These are phyloP conservation scores for Magallana angulata DNA, from an alignment of 1,140 invertebrate species.

Conservation along the genomic window DNA sequence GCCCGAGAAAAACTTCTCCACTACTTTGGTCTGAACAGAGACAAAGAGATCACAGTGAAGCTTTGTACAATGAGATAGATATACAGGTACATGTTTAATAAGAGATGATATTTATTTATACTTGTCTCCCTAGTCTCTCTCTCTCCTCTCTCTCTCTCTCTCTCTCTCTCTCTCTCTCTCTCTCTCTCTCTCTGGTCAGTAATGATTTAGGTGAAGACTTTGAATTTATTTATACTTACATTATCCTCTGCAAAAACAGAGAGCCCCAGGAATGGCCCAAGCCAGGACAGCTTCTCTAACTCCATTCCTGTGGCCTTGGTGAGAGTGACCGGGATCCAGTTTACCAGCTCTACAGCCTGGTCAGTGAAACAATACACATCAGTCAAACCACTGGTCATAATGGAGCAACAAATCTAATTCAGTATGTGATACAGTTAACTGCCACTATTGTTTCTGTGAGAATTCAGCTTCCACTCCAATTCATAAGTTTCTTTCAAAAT, in stretches of 20 bases:
- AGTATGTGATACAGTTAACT: too few relatives aligned
- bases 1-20: conserved; percentile 79
- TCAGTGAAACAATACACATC: background rate
- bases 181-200: background rate
- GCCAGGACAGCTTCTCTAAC: conserved; percentile 88
- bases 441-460: too few relatives aligned
- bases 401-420: too few relatives aligned
- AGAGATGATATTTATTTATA: too few relatives aligned
- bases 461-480: too few relatives aligned
- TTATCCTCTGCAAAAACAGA: conserved; percentile 97
- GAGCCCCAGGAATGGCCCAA: conserved; percentile 93
- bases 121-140: too few relatives aligned
- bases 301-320: conserved; percentile 85
- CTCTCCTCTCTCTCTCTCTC: too few relatives aligned
- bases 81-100: too few relatives aligned
- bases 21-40: conserved; percentile 77
- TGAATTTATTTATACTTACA: conserved; percentile 69
- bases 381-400: background rate
- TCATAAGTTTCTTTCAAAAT: too few relatives aligned
- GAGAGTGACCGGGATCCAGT: conserved; percentile 88
- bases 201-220: too few relatives aligned
- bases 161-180: too few relatives aligned
- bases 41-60: background rate
- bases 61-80: too few relatives aligned
- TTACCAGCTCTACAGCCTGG: conserved; percentile 81